phyloP scores from a whole-genome alignment of 2,797 vertebrate genomes.

The Takifugu rubripes region DNA sequence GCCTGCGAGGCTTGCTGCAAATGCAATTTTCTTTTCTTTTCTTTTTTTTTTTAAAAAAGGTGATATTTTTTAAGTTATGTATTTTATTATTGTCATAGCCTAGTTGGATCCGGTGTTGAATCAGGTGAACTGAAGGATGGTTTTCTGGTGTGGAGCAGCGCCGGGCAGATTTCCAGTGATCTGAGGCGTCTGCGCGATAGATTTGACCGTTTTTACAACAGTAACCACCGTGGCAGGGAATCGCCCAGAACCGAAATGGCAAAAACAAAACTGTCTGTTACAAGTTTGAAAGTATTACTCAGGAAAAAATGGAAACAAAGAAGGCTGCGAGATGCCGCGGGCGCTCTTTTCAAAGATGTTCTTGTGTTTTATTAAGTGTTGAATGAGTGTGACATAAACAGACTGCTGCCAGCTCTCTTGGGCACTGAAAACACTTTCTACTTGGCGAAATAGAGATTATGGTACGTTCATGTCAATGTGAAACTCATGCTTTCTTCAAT shows the following conservation, averaged over 20 bases:
- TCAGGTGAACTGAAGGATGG: constrained; percentile 46
- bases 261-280: constrained; percentile 80
- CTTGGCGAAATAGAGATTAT: constrained; percentile 83
- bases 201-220: constrained; percentile 82
- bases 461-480: constrained; percentile 82
- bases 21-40: constrained; percentile 57
- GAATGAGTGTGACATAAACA: constrained; percentile 69
- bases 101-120: constrained; percentile 73
- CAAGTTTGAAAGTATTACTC: constrained; percentile 83
- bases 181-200: constrained; percentile 86
- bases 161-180: constrained; percentile 68
- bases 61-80: constrained; percentile 53
- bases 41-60: constrained; percentile 7
- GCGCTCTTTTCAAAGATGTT: constrained; percentile 63
- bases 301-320: constrained; percentile 78
- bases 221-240: constrained; percentile 85
- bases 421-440: constrained; percentile 85
- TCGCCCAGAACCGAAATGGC: constrained; percentile 88
- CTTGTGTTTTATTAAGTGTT: constrained; percentile 66
- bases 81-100: constrained; percentile 73
- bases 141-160: constrained; percentile 65
- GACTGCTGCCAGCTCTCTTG: constrained; percentile 78
- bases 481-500: constrained; percentile 77
- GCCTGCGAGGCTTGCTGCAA: constrained; percentile 62
- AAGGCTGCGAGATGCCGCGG: constrained; percentile 63